Conservation (phyloP, 2,888 invertebrate species). For the Volucella inflata region DNA sequence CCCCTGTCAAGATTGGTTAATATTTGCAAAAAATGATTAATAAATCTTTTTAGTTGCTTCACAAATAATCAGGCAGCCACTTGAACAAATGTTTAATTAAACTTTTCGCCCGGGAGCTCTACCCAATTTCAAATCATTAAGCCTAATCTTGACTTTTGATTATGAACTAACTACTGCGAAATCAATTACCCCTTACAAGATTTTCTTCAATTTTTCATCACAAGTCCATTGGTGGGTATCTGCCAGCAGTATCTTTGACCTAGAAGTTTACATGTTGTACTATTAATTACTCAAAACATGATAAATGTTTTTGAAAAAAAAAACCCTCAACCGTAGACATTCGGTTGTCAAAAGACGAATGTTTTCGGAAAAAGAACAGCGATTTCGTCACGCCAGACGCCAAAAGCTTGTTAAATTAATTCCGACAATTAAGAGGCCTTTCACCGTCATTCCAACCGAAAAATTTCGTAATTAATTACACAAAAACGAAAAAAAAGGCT, state of each 20-base stretch:
- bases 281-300: conserved; percentile 6
- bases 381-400: conserved; percentile 23
- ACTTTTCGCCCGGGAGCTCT: too few relatives aligned
- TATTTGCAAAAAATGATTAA: too few relatives aligned
- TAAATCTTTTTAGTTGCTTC: too few relatives aligned
- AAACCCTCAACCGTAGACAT: conserved; percentile 1
- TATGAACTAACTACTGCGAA: not conserved
- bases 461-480: conserved; percentile 57
- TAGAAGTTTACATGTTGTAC: not conserved
- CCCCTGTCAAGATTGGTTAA: too few relatives aligned
- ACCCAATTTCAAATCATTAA: too few relatives aligned
- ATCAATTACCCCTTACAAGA: not conserved
- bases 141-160: too few relatives aligned
- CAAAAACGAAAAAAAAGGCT: not conserved
- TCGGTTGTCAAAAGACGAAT: not conserved
- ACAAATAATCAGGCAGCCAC: too few relatives aligned
- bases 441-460: conserved; percentile 13
- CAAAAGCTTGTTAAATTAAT: conserved; percentile 53
- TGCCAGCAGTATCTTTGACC: not conserved
- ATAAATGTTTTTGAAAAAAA: conserved; percentile 16
- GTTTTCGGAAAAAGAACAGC: too few relatives aligned
- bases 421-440: conserved; percentile 42
- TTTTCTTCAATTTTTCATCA: too few relatives aligned
- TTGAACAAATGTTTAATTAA: too few relatives aligned
- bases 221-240: too few relatives aligned